Evolutionary conservation across 1,140 invertebrate species (phyloP).

Genomic region (Laodelphax striatellus): DNA sequence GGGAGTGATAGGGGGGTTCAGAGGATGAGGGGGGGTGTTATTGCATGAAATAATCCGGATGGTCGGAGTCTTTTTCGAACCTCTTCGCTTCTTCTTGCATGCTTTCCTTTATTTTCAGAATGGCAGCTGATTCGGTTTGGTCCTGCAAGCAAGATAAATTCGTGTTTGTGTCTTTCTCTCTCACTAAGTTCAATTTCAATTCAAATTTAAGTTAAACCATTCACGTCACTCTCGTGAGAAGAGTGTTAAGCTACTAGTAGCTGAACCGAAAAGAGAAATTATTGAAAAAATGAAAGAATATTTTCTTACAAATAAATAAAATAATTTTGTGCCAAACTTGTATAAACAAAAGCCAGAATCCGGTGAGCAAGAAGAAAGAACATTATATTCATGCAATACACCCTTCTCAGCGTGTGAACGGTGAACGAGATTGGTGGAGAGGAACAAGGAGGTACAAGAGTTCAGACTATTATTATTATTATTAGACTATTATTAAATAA

Average conservation of each 20-base stretch:
- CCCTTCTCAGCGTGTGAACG: constrained; percentile 11
- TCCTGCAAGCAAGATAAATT: constrained; percentile 30
- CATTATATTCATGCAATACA: constrained; percentile 16
- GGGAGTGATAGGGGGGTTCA: background rate
- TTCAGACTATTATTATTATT: too few species aligned
- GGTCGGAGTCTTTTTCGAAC: constrained; percentile 97
- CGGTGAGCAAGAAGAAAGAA: constrained; percentile 12
- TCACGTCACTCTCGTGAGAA: constrained; percentile 14
- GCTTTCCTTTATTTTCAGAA: constrained; percentile 98
- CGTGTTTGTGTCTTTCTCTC: constrained; percentile 7
- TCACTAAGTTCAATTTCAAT: background rate
- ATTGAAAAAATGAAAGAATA: background rate
- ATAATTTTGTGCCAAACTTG: constrained; percentile 5
- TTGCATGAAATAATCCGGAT: constrained; percentile 90
- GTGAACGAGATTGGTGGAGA: background rate
- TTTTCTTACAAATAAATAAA: constrained; percentile 1
- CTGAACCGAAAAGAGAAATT: constrained; percentile 1
- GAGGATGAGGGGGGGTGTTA: constrained; percentile 13
- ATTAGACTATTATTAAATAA: too few species aligned
- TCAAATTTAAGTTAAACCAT: constrained; percentile 7
- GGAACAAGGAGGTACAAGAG: background rate
- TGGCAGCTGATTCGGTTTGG: constrained; percentile 96
- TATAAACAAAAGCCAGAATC: background rate
- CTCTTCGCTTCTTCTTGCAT: constrained; percentile 99
- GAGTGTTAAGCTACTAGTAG: background rate